phyloP scores from a whole-genome alignment of 2,888 invertebrate species.

The Cremastinae sp. region DNA sequence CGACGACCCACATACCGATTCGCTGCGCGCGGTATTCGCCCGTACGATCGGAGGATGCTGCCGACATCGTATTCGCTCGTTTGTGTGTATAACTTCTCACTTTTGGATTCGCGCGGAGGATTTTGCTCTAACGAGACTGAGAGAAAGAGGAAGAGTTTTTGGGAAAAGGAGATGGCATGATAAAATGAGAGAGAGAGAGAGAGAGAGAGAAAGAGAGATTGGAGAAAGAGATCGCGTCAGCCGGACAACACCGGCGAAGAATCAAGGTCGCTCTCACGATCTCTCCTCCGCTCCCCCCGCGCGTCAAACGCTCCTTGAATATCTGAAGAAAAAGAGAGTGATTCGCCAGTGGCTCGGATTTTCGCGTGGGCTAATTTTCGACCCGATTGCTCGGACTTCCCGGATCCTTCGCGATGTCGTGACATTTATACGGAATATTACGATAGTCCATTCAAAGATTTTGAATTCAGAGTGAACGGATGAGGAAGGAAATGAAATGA shows the following conservation, averaged over 20 bases:
- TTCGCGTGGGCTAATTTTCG: constrained; percentile 33
- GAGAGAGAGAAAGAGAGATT: constrained; percentile 1
- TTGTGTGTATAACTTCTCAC: constrained; percentile 14
- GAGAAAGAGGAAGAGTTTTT: not conserved
- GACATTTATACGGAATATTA: constrained; percentile 1
- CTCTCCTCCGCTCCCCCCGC: constrained; percentile 65
- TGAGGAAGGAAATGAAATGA: too few relatives aligned
- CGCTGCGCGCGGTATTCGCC: constrained; percentile 55
- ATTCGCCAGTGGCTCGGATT: not conserved
- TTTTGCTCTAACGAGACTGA: constrained; percentile 9
- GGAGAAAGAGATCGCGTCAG: constrained; percentile 31
- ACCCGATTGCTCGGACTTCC: not conserved
- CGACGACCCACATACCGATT: constrained; percentile 77
- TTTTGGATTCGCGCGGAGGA: constrained; percentile 16
- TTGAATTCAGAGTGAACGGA: too few relatives aligned
- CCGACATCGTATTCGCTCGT: constrained; percentile 34
- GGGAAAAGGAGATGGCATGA: not conserved
- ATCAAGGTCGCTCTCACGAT: constrained; percentile 78
- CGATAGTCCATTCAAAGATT: too few relatives aligned
- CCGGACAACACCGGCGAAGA: constrained; percentile 59
- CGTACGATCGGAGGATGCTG: constrained; percentile 59
- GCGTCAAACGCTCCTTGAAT: constrained; percentile 6
- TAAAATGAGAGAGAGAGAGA: not conserved
- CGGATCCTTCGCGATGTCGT: too few relatives aligned
- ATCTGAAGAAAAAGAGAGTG: not conserved